Base-by-base conservation (phyloP, 1,140 invertebrate genomes). In the Bathynomus jamesi region DNA sequence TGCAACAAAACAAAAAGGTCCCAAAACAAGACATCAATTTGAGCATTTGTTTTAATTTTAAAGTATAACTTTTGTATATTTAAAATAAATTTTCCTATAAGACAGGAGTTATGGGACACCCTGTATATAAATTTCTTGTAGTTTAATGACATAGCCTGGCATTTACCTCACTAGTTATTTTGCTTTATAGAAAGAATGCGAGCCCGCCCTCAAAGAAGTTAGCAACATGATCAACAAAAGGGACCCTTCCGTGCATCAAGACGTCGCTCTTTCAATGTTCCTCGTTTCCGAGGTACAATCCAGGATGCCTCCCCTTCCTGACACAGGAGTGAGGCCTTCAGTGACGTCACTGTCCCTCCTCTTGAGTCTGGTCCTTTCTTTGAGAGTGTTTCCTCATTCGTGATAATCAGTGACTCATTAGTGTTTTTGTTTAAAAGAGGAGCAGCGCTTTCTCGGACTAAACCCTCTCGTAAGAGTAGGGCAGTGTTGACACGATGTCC, bases 251-350 rank as follows among this genome's bases (percentile, higher is more conserved):
- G 21, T 53, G 13, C 40, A 53, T 53, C 40, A 53, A 5, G 91
- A 94, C 82, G 87, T 91, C 32, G 85, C 93, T 13, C 85, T 95
- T 10, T 94, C 92, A 73, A 91, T 94, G 80, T 91, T 94, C 82
- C 94, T 94, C 84, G 91, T 94, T 84, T 91, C 92, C n/a, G 91
- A 93, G 84, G 91, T 93, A 24, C 90, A 93, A 81, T 89, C 92
- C 31, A 85, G 89, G 27, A 74, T 83, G 60, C 82, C 83, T 24
- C 69, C 69, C 13, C 13, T 73, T 28, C 69, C 69, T 32, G 71
- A 60, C 17, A 32, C 61, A 17, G 69, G 64, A 28, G 24, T 61
- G 2, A 53, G 11, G 40, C 13, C 21, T 17, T 53, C 40, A 3
- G 21, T 17, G 11, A 17, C 40, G 11, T 53, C 21, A 11, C 21